Conservation (phyloP, 2,888 invertebrate genomes). For the Galerucella calmariensis region DNA sequence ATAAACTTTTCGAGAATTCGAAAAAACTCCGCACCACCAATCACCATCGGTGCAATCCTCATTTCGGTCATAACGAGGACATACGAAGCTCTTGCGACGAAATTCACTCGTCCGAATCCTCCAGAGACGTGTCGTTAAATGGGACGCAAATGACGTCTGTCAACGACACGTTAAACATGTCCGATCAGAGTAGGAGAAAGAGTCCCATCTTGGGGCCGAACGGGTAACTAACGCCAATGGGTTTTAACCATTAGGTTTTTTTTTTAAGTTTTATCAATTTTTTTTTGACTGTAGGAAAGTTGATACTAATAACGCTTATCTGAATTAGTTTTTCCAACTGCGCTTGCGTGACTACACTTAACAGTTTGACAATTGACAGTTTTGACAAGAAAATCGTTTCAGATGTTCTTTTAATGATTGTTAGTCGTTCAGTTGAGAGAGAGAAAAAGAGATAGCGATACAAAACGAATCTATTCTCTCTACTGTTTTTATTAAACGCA, state of each 20-base stretch:
- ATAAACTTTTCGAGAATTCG: conserved; percentile 52
- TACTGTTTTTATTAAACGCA: too few species aligned
- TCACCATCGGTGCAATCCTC: conserved; percentile 48
- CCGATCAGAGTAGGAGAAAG: conserved; percentile 52
- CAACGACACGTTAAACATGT: conserved; percentile 52
- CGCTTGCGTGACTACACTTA: not conserved
- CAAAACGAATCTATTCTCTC: too few species aligned
- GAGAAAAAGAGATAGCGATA: too few species aligned
- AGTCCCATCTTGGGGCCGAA: conserved; percentile 61
- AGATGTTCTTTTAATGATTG: too few species aligned
- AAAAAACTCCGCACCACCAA: conserved; percentile 44
- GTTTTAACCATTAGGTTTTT: conserved; percentile 47
- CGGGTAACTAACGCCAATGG: conserved; percentile 54
- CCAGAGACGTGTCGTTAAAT: conserved; percentile 51
- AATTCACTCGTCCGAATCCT: conserved; percentile 36
- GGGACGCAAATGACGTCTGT: conserved; percentile 57
- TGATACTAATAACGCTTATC: not conserved
- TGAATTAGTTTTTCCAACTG: not conserved
- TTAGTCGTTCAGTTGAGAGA: too few species aligned
- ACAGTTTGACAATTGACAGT: too few species aligned
- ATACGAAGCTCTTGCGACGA: conserved; percentile 38
- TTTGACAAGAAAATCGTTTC: too few species aligned
- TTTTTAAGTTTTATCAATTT: conserved; percentile 17
- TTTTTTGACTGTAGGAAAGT: conserved; percentile 4
- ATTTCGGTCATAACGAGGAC: conserved; percentile 43